Evolutionary conservation across 2,888 invertebrate species (phyloP), one percentile per base, ranked within the genome.

Genomic region (Chrysolina oricalcia): DNA sequence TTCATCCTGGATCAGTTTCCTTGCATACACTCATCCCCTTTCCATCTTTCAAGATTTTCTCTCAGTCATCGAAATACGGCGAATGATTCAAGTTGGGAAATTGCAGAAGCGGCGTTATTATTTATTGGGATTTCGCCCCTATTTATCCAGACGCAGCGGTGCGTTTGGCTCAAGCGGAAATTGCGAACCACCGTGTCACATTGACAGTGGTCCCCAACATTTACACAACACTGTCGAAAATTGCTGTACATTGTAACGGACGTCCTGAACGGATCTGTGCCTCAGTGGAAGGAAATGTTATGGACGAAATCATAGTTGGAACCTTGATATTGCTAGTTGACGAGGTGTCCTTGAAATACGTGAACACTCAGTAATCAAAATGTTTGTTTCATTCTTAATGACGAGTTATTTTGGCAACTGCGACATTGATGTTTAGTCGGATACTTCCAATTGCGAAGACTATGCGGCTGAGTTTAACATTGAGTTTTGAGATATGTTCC

Each of bases 71-170:
- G 75, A 82, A 82, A 83, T 84, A 84, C 84, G 78, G 81, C 77
- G 80, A 79, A 82, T 84, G 84, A 86, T 85, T 86, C 84, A 84
- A 81, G 81, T 78, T 82, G 83, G 84, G 85, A 86, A 85, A 86
- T 85, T 85, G 84, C 83, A 80, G 78, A 63, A 83, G 83, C 78
- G 78, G 75, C 77, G 76, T 79, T 82, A 83, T 84, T 85, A 84
- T 84, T 85, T 85, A 85, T 84, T 81, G 83, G 78, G 66, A 46
- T 64, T 75, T 67, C 40, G 75, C 62, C 63, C 64, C 63, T 40
- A 40, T 64, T 68, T 68, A 68, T 50, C 69, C 79, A 76, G 75
- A 79, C 77, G 77, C n/a, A n/a, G n/a, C n/a, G n/a, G 77, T 79
- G 79, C 78, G 79, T 81, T 77, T 78, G 79, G 82, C 80, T 77